A percentile compares a stretch with the other conserved stretches of the same genome.
Conservation (phyloP, 1,140 invertebrate species). For the Mercenaria mercenaria region DNA sequence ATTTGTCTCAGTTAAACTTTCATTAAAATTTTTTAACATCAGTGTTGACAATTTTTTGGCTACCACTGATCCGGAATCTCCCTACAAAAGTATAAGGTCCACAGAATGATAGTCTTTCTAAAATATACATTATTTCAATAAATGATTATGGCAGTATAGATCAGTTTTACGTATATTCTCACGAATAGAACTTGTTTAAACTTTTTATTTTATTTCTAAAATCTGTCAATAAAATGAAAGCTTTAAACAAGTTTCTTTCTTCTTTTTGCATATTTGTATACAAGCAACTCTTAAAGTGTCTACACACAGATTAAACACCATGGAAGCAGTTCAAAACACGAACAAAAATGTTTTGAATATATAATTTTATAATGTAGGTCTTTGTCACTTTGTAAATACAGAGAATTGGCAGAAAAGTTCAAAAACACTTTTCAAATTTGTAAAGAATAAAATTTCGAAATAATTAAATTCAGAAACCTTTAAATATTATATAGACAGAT, state of each 20-base stretch:
- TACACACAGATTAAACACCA: slow-evolving; percentile 2
- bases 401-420: not conserved
- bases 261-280: slow-evolving; percentile 36
- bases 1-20: too few relatives aligned
- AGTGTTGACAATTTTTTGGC: too few relatives aligned
- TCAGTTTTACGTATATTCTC: not conserved
- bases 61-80: too few relatives aligned
- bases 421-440: not conserved
- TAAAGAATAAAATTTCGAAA: not conserved
- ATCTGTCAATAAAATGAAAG: slow-evolving; percentile 35
- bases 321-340: slow-evolving; percentile 23
- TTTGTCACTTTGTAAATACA: not conserved
- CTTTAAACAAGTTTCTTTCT: slow-evolving; percentile 24
- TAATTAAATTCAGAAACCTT: not conserved
- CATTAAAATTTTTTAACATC: too few relatives aligned
- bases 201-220: slow-evolving; percentile 37
- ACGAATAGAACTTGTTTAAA: slow-evolving; percentile 7
- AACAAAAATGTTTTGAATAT: slow-evolving; percentile 7
- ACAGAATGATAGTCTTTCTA: too few relatives aligned
- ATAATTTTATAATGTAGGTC: slow-evolving; percentile 16
- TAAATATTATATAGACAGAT: too few relatives aligned
- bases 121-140: not conserved
- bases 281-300: slow-evolving; percentile 22
- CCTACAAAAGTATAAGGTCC: too few relatives aligned
- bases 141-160: not conserved